These are phyloP conservation scores for Clarias pachynema DNA, from an alignment of 2,797 vertebrate genomes.

Conservation along the genomic window DNA sequence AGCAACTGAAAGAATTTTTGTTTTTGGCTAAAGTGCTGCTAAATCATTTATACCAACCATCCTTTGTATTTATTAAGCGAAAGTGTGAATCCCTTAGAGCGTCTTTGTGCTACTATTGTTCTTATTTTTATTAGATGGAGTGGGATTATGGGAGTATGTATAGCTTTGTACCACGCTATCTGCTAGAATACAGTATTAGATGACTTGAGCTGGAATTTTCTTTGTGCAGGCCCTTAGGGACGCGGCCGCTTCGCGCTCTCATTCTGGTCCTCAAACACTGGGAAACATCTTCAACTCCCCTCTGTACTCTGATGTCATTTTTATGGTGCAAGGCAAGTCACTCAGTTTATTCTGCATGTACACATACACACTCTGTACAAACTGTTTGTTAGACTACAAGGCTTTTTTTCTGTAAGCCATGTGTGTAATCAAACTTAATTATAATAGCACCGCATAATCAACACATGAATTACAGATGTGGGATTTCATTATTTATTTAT, in stretches of 20 bases:
- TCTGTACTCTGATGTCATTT: constrained; percentile 93
- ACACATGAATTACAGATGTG: neutral
- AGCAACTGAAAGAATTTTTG: too few relatives aligned
- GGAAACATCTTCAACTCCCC: constrained; percentile 93
- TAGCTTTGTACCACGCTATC: neutral
- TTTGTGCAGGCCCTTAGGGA: constrained; percentile 71
- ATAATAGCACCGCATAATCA: neutral
- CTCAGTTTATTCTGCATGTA: constrained; percentile 15
- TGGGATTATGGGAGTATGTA: neutral
- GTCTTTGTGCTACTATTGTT: neutral
- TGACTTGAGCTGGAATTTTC: constrained; percentile 5
- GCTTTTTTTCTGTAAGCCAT: neutral
- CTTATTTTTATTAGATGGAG: neutral
- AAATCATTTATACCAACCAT: neutral
- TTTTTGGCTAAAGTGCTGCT: neutral
- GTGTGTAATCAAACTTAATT: neutral
- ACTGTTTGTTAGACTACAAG: neutral
- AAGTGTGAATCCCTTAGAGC: neutral
- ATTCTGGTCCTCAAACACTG: constrained; percentile 82
- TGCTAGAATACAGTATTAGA: neutral
- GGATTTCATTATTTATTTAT: neutral
- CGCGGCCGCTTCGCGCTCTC: constrained; percentile 73
- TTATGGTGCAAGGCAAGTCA: constrained; percentile 92
- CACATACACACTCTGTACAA: neutral
- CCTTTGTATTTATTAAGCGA: neutral